Percentiles rank a stretch among this genome's conserved stretches.
phyloP scores from a whole-genome alignment of 1,140 invertebrate species.

The Drosophila neocordata region DNA sequence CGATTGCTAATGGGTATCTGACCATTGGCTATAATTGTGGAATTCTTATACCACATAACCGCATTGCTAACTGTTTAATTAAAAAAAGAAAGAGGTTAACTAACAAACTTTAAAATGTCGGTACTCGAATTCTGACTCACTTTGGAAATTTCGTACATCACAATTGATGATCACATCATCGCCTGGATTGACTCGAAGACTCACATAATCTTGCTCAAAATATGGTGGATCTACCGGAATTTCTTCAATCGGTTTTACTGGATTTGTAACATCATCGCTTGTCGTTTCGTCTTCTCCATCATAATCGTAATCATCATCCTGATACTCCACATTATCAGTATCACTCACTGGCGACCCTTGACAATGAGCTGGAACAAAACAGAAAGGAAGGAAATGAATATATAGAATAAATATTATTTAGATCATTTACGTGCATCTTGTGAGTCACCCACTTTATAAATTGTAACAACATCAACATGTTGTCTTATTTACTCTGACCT shows the following conservation, averaged over 20 bases:
- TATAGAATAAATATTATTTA: constrained; percentile 1
- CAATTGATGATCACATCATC: constrained; percentile 68
- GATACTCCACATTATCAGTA: constrained; percentile 16
- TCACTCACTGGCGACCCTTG: constrained; percentile 32
- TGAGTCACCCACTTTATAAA: constrained; percentile 1
- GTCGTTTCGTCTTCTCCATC: constrained; percentile 27
- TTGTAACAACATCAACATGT: constrained; percentile 10
- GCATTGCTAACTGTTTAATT: constrained; percentile 61
- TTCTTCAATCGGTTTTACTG: background rate
- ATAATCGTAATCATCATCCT: constrained; percentile 62
- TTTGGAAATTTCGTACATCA: constrained; percentile 63
- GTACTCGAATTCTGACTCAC: constrained; percentile 25
- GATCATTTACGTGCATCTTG: background rate
- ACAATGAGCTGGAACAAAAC: constrained; percentile 23
- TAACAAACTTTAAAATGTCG: background rate
- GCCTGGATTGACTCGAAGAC: constrained; percentile 49
- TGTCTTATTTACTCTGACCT: constrained; percentile 12
- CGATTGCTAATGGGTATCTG: constrained; percentile 46
- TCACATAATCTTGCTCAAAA: constrained; percentile 56
- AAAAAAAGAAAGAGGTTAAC: background rate
- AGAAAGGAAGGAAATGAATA: too few relatives aligned
- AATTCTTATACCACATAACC: constrained; percentile 72
- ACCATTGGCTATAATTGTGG: constrained; percentile 52
- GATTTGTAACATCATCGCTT: background rate
- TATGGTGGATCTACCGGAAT: constrained; percentile 36